Evolutionary conservation across 2,113 vertebrate species (phyloP), one percentile per base, ranked within the genome.

Genomic region (Rhadina sibilatrix): DNA sequence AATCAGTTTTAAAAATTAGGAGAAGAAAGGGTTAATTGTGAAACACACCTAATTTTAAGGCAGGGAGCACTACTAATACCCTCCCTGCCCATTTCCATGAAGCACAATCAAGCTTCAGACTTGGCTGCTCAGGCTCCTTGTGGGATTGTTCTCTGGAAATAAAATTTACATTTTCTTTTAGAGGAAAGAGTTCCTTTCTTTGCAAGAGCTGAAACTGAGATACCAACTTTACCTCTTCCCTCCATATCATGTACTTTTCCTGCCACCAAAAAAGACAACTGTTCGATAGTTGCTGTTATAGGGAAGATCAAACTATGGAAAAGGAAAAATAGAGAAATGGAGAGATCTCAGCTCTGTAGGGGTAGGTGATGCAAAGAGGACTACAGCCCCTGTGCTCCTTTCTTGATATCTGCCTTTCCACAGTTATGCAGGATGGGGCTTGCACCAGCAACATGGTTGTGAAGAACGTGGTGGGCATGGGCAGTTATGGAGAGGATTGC

Each of bases 401-500:
- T 63, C 35, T 35, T 47, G 21, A 31, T 60, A 12, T 50, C 44
- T 59, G 15, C 35, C 35, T 85, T 87, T 79, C 42, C 72, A 66
- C 30, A 47, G 46, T 75, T 42, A 6, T 10, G 25, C 27, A 64
- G 52, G 14, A 14, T 37, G 50, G 40, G 47, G 30, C 59, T 70
- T 84, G 44, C 1, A 0, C 23, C 30, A 30, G 14, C 5, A 6
- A 9, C 0, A 0, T 38, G 64, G 31, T 53, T 70, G 65, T 78
- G 50, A 65, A 63, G 35, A 50, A 33, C 2, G 2, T 31, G 25
- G 22, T 74, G 28, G 12, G 12, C n/a, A 37, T 6, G 49, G 40
- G 35, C 35, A 63, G 14, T 30, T 90, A 3, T 5, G 35, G 38
- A 46, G 42, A 33, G 15, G 9, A 42, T 47, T 82, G 42, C 25